These are phyloP conservation scores for Pantherophis alleghaniensis DNA, from an alignment of 2,797 vertebrate genomes.

Conservation along the genomic window DNA sequence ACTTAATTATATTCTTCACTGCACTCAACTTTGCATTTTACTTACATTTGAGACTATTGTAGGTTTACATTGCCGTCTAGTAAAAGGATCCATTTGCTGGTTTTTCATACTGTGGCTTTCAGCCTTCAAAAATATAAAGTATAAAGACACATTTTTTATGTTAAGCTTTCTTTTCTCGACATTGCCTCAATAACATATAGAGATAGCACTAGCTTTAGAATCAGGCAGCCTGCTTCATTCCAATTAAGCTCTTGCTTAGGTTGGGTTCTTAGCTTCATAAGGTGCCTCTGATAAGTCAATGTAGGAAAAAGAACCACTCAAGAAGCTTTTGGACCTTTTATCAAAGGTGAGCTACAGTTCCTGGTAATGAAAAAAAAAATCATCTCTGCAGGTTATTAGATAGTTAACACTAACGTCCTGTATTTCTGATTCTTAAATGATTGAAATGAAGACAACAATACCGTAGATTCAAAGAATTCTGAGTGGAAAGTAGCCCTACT, in stretches of 20 bases:
- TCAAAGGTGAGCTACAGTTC: neutral
- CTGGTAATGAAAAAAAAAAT: neutral
- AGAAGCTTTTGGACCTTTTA: neutral
- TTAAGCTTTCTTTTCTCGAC: neutral
- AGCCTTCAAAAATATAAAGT: conserved; percentile 74
- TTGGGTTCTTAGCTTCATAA: neutral
- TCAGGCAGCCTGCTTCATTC: neutral
- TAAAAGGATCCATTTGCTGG: conserved; percentile 99
- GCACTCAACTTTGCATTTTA: conserved; percentile 10
- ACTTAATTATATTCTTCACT: neutral
- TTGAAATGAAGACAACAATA: neutral
- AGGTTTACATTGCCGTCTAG: conserved; percentile 96
- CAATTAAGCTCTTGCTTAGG: neutral
- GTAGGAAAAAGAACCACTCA: neutral
- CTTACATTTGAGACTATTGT: conserved; percentile 99
- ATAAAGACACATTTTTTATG: neutral
- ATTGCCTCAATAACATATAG: neutral
- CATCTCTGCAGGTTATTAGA: neutral
- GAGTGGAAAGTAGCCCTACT: neutral
- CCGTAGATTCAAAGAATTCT: neutral
- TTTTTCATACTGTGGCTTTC: conserved; percentile 96
- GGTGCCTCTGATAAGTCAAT: neutral
- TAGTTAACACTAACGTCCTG: neutral
- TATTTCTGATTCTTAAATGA: neutral
- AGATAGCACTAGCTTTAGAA: neutral